Conservation (phyloP, 2,113 vertebrate species). For the Sylvietta virens region DNA sequence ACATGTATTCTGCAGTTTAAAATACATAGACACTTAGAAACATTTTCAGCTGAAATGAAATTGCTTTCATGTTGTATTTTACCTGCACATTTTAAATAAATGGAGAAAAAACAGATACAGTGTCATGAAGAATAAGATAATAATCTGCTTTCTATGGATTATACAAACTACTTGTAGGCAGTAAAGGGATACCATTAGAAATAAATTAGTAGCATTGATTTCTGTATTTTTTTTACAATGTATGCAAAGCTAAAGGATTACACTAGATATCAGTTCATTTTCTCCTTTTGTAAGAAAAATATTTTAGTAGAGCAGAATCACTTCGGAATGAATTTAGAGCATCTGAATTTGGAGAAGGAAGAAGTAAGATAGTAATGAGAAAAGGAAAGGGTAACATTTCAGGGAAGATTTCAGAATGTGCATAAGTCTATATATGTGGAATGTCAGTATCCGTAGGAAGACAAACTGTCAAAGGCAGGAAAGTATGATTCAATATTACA, state of each 20-base stretch:
- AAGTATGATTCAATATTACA: not conserved
- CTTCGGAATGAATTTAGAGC: not conserved
- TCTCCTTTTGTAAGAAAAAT: not conserved
- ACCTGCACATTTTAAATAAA: not conserved
- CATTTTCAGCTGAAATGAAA: not conserved
- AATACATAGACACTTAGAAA: not conserved
- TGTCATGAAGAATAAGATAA: not conserved
- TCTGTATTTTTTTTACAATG: not conserved
- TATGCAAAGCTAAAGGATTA: not conserved
- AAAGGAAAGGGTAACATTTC: not conserved
- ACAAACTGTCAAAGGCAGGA: not conserved
- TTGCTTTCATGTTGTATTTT: not conserved
- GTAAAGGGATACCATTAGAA: not conserved
- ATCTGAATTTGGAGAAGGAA: not conserved
- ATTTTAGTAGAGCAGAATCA: not conserved
- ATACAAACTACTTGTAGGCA: not conserved
- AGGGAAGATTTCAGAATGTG: not conserved
- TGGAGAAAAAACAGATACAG: not conserved
- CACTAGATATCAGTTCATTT: accelerated
- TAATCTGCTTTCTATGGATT: not conserved
- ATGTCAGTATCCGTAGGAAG: not conserved
- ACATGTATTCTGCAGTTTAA: not conserved
- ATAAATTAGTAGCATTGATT: not conserved
- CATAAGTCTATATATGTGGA: not conserved
- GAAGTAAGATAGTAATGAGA: not conserved